These are phyloP conservation scores for Willowsia nigromaculata DNA, from an alignment of 2,888 invertebrate genomes.

Conservation along the genomic window DNA sequence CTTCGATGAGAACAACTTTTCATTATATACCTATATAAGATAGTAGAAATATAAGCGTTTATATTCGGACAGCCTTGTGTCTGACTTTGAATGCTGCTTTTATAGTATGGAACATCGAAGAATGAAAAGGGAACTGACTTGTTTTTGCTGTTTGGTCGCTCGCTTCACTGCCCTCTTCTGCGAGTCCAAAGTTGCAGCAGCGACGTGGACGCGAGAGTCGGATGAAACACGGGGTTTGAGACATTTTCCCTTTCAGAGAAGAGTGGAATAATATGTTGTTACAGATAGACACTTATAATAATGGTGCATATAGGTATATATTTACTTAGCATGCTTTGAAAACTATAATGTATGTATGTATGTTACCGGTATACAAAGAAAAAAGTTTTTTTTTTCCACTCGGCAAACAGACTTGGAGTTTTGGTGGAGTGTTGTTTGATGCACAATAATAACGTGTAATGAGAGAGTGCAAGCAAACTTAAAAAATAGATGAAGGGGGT, in stretches of 20 bases:
- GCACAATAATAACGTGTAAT: no score
- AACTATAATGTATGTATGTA: slow-evolving; percentile 47
- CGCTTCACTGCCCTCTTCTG: slow-evolving; percentile 18
- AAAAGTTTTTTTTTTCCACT: not conserved
- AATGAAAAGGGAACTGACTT: not conserved
- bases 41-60: not conserved
- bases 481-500: slow-evolving; percentile 33
- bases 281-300: not conserved
- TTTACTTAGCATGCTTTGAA: not conserved
- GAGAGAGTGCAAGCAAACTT: not conserved
- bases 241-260: slow-evolving; percentile 33
- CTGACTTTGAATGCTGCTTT: not conserved
- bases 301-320: not conserved
- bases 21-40: not conserved
- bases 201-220: slow-evolving; percentile 1
- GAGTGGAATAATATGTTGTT: not conserved
- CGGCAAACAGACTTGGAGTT: not conserved
- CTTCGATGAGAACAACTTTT: not conserved
- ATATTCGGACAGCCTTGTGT: slow-evolving; percentile 51
- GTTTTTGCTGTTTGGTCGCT: not conserved
- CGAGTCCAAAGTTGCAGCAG: slow-evolving; percentile 17
- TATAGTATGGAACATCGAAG: not conserved
- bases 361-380: slow-evolving; percentile 67
- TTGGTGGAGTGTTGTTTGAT: not conserved
- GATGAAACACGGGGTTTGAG: slow-evolving; percentile 66